Evolutionary conservation across 1,140 invertebrate species (phyloP).

Genomic region (Drosophila erecta): DNA sequence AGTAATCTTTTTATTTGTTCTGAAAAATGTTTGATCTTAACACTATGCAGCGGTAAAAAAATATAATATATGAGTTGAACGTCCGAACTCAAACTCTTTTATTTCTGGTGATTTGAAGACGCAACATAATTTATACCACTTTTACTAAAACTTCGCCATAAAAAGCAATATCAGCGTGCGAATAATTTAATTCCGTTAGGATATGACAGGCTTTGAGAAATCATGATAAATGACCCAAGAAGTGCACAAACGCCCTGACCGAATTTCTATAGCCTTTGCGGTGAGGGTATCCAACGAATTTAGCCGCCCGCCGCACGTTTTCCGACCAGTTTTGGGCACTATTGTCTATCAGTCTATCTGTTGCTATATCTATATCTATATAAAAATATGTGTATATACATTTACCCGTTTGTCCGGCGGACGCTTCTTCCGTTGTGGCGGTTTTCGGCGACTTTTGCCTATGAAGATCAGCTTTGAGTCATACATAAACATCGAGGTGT

Average conservation of each 20-base stretch:
- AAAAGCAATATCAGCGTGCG: no score
- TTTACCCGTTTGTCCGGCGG: conserved; percentile 26
- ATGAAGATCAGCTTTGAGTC: conserved; percentile 76
- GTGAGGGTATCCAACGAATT: conserved; percentile 52
- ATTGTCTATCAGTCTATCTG: conserved; percentile 37
- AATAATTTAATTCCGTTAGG: no score
- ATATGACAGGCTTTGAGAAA: neutral
- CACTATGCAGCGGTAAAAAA: no score
- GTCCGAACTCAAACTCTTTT: no score
- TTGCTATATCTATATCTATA: conserved; percentile 10
- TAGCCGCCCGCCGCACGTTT: conserved; percentile 58
- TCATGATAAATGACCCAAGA: conserved; percentile 23
- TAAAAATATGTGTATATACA: neutral
- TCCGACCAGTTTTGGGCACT: conserved; percentile 71
- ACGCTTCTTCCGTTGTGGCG: conserved; percentile 60
- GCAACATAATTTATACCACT: no score
- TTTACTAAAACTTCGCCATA: no score
- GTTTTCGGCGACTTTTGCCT: conserved; percentile 41
- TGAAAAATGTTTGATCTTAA: no score
- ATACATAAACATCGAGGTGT: conserved; percentile 23
- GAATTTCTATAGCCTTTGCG: conserved; percentile 15
- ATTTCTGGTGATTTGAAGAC: no score
- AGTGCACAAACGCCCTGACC: conserved; percentile 21
- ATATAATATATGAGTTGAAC: no score
- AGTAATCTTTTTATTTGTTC: no score